Conservation (phyloP, 1,140 invertebrate genomes). For the Pararge aegeria region DNA sequence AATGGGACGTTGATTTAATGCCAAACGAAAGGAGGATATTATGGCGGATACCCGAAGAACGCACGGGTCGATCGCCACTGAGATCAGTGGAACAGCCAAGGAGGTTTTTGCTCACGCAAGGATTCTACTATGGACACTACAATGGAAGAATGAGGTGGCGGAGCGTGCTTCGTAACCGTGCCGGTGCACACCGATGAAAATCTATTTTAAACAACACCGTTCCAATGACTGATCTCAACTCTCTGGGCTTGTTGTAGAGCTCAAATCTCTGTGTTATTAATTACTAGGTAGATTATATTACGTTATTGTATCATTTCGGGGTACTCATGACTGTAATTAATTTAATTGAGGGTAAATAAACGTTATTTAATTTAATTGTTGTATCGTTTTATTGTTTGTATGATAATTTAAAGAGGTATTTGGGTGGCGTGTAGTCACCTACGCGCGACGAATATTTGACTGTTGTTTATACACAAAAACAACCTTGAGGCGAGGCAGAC, state of each 20-base stretch:
- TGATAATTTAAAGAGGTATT: constrained; percentile 38
- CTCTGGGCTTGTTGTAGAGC: constrained; percentile 73
- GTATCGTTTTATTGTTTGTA: constrained; percentile 43
- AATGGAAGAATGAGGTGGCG: constrained; percentile 43
- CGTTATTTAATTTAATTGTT: constrained; percentile 33
- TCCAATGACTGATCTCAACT: constrained; percentile 72
- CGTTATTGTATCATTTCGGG: constrained; percentile 54
- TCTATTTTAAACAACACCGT: constrained; percentile 67
- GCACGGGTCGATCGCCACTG: constrained; percentile 55
- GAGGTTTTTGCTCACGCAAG: constrained; percentile 59
- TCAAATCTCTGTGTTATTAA: constrained; percentile 75
- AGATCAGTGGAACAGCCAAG: constrained; percentile 71
- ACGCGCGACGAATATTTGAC: constrained; percentile 14
- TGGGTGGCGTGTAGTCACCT: constrained; percentile 26
- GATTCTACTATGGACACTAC: constrained; percentile 57
- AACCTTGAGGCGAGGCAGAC: constrained; percentile 55
- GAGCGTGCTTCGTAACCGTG: constrained; percentile 38
- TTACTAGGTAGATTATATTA: constrained; percentile 68
- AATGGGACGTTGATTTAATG: constrained; percentile 59
- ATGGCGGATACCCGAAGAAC: constrained; percentile 67
- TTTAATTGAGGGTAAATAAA: constrained; percentile 68
- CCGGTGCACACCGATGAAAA: constrained; percentile 30
- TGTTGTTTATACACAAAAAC: constrained; percentile 73
- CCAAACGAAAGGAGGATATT: constrained; percentile 68
- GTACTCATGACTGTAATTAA: constrained; percentile 64